Evolutionary conservation across 2,797 vertebrate genomes (phyloP), one percentile per base, ranked within the genome.

Genomic region (Kryptolebias ocellatus): DNA sequence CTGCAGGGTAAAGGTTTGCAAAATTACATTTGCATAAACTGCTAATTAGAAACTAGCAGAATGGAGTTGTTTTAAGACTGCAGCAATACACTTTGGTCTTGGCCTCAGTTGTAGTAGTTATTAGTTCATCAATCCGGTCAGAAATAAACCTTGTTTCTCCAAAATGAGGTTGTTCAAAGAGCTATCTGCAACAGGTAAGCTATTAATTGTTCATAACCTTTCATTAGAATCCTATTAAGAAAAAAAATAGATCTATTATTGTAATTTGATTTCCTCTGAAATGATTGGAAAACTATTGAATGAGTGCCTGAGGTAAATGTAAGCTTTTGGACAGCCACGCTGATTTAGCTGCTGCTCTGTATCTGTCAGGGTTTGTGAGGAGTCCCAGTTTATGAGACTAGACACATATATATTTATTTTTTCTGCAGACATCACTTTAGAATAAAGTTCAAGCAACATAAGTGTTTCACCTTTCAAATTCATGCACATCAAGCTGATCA

Each of bases 281-380:
- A 24, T 50, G 45, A 49, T 51, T 27, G 20, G 11, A 52, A 64
- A 55, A 60, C 20, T 60, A 29, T 15, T 5, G 42, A 51, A 39
- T 39, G 42, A 37, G 24, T 15, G 16, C 28, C 10, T 8, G 16
- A 62, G 55, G 14, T 67, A 18, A 78, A 80, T 79, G 72, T 70
- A 65, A 67, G 58, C 70, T 59, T 70, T 67, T 55, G 63, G 67
- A 79, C 60, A 71, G 66, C 64, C 70, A 28, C 29, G 2, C 20
- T 89, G 74, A 86, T 51, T 81, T 70, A 83, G 46, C 17, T 3
- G 1, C 69, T 74, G 69, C 60, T 67, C 81, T 74, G 62, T 81
- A 60, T 79, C 54, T 29, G 69, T 82, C 50, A 67, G 54, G 59
- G 74, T 10, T 74, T 62, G 76, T 74, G 71, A 76, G 71, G 82